phyloP scores from a whole-genome alignment of 2,888 invertebrate genomes.

The Callyntrura guangdongensis region DNA sequence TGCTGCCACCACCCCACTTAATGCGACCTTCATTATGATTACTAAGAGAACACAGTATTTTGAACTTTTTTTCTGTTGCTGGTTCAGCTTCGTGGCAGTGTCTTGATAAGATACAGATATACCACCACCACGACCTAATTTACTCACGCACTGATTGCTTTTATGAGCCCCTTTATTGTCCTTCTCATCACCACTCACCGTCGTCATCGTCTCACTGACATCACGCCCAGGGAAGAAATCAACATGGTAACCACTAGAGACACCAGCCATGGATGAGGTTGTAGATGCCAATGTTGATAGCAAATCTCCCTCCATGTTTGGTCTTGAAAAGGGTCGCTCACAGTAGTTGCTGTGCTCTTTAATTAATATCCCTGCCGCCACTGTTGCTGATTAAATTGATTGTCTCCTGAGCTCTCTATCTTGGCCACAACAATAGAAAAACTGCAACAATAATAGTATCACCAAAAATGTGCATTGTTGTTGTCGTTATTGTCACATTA shows the following conservation, averaged over 20 bases:
- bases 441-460: neutral
- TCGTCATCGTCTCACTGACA: neutral
- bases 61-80: neutral
- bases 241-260: neutral
- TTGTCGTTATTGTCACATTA: neutral
- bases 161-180: neutral
- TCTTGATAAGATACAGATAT: neutral
- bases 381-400: constrained; percentile 1
- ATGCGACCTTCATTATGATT: constrained; percentile 2
- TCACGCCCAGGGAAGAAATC: neutral
- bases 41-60: constrained; percentile 30
- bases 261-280: neutral
- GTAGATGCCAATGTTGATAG: neutral
- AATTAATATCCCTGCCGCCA: neutral
- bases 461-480: neutral
- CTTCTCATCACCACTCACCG: neutral
- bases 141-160: neutral
- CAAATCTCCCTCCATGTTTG: constrained; percentile 22
- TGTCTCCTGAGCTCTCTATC: constrained; percentile 8
- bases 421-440: neutral
- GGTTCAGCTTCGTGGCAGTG: neutral
- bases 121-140: constrained; percentile 15
- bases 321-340: constrained; percentile 11
- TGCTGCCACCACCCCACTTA: neutral
- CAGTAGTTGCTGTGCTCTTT: neutral